Base-by-base conservation (phyloP, 2,797 vertebrate genomes). In the Anguilla megastoma region DNA sequence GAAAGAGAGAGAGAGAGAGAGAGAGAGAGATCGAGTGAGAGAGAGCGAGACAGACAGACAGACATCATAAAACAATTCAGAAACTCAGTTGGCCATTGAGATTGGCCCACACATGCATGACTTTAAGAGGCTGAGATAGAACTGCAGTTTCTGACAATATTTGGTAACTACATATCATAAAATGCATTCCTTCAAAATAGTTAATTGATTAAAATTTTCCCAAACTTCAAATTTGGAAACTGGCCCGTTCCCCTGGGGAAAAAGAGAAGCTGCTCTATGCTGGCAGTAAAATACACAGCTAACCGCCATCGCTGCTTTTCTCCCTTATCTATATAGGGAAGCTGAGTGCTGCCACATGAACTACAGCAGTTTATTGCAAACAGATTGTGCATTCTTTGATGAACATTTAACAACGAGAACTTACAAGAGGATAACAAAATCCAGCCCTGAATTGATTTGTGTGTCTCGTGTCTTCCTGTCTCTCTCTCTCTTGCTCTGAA, bases 11-110 rank as follows among this genome's bases (percentile, higher is more conserved):
- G 41, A 63, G 12, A 85, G 24, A 3, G 36, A 52, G 27, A 63
- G 56, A 85, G 41, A 63, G 12, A 85, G 24, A 82, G 58, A 84
- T 2, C 87, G 18, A 85, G 58, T 86, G n/a, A 52, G 18, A 71
- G 30, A 5, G n/a, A 1, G 48, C 41, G 1, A 52, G 50, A 52
- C 7, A 52, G 50, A 52, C 7, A 52, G 48, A 52, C 7, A 52
- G 50, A 52, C 7, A 52, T 6, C 52, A 27, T 5, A 7, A 71
- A 18, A 74, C 7, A 85, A 7, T n/a, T 33, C 48, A 50, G 18
- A 9, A 45, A 52, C 63, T 27, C 4, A n/a, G 21, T 24, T 66
- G 63, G n/a, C 18, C 63, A n/a, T 27, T 56, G 54, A 56, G 14
- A 16, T 56, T 16, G 14, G n/a, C n/a, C 24, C 14, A 24, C 16